A percentile compares a stretch with the other conserved stretches of the same genome.
Evolutionary conservation across 2,113 vertebrate genomes (phyloP).

Genomic region (Chunga burmeisteri): DNA sequence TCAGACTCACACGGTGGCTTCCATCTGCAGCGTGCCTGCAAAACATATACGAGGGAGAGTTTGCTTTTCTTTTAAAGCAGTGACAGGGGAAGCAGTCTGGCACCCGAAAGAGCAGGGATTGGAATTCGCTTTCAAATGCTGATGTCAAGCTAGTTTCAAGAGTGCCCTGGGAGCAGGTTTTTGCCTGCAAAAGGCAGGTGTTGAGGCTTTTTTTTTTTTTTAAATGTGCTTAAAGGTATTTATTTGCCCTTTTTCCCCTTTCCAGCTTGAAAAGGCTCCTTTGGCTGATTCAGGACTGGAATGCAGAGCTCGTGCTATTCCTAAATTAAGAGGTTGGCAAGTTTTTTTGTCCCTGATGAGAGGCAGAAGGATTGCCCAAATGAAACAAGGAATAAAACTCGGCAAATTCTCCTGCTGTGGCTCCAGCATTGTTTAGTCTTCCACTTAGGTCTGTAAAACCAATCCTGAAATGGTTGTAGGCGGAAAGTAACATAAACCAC

Average conservation of each 20-base stretch:
- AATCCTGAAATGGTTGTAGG: slow-evolving; percentile 62
- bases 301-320: slow-evolving; percentile 41
- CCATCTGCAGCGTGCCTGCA: background rate
- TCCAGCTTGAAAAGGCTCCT: slow-evolving; percentile 17
- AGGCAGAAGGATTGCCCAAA: slow-evolving; percentile 66
- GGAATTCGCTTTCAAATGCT: slow-evolving; percentile 53
- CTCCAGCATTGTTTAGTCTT: slow-evolving; percentile 71
- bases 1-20: background rate
- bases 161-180: slow-evolving; percentile 38
- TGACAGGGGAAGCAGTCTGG: slow-evolving; percentile 15
- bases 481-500: slow-evolving; percentile 67
- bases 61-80: background rate
- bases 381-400: slow-evolving; percentile 64
- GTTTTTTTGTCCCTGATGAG: slow-evolving; percentile 64
- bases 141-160: slow-evolving; percentile 43
- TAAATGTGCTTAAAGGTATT: slow-evolving; percentile 43
- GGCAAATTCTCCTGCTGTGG: slow-evolving; percentile 62
- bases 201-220: background rate
- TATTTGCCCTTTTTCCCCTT: slow-evolving; percentile 49
- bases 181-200: slow-evolving; percentile 61
- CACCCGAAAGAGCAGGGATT: slow-evolving; percentile 6
- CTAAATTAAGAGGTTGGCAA: slow-evolving; percentile 54
- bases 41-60: background rate
- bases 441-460: slow-evolving; percentile 56
- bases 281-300: slow-evolving; percentile 31